A percentile compares a stretch with the other conserved stretches of the same genome.
These are phyloP conservation scores for Alcedo atthis DNA, from an alignment of 2,797 vertebrate species.

Conservation along the genomic window DNA sequence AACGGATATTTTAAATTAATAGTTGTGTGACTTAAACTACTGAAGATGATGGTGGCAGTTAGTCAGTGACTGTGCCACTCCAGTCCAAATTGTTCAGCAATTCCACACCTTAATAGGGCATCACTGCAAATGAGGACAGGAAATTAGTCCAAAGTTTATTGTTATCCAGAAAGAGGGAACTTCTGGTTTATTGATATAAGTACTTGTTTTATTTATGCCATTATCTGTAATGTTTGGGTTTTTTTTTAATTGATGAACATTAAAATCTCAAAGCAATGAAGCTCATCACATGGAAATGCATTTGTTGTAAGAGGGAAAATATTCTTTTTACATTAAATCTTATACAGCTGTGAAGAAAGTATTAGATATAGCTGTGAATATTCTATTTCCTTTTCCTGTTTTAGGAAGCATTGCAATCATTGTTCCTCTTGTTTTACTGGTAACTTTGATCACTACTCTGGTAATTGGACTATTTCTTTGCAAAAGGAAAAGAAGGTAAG, in stretches of 20 bases:
- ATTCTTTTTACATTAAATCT: not conserved
- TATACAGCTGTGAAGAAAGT: not conserved
- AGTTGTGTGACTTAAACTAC: fast-evolving
- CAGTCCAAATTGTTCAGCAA: not conserved
- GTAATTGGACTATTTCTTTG: slow-evolving; percentile 94
- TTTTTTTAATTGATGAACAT: not conserved
- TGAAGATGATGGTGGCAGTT: not conserved
- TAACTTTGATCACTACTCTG: slow-evolving; percentile 92
- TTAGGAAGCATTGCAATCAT: slow-evolving; percentile 97
- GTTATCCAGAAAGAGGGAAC: not conserved
- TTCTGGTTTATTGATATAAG: not conserved
- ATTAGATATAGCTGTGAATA: not conserved
- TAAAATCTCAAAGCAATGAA: not conserved
- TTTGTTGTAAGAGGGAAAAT: not conserved
- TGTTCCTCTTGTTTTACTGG: slow-evolving; percentile 94
- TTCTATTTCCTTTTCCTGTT: slow-evolving; percentile 49
- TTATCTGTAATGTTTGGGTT: not conserved
- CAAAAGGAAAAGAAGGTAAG: slow-evolving; percentile 93
- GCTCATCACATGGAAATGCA: not conserved
- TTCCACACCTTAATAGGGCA: not conserved
- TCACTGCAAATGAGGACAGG: not conserved
- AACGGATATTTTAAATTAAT: not conserved
- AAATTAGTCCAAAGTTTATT: not conserved
- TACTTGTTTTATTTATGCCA: not conserved
- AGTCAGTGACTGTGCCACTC: not conserved